Base-by-base conservation (phyloP, 2,888 invertebrate species). In the Noctua janthina region DNA sequence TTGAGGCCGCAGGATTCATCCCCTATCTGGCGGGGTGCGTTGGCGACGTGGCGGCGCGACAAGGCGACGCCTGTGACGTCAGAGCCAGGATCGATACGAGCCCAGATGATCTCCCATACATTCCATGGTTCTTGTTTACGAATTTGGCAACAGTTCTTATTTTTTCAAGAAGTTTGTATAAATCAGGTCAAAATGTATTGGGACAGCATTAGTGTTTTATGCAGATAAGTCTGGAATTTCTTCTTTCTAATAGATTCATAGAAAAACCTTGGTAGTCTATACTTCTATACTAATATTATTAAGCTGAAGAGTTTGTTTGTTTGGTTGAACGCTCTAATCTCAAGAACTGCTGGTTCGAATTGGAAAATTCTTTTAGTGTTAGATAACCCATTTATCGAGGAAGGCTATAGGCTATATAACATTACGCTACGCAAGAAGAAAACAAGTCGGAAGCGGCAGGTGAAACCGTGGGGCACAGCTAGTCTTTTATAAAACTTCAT, bases 31-130 rank as follows among this genome's bases (percentile, higher is more conserved):
- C 84, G 84, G 93, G 93, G 93, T 94, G 94, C 93, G 93, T 93
- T 91, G 95, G 95, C 95, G 96, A 90, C 96, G 88, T 69, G 70
- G 29, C 80, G 96, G 88, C 96, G 96, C 95, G 96, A 81, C 96
- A 13, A 10, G 7, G 10, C 73, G 96, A 92, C 95, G 96, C 95
- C 94, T 83, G 90, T 94, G 93, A 95, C 95, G 94, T 95, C 95
- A 95, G 90, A 70, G 71, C 77, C 79, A 43, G 89, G 91, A 94
- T 96, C 95, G 93, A 95, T 95, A 91, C 91, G 81, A 86, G 29
- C 87, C 89, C 94, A 94, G 93, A 95, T 95, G 94, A 94, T 92
- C 91, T 89, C 80, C 78, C 79, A 87, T 83, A 89, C 86, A 87
- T 87, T 81, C 75, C 71, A 51, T 66, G 43, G 7, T 82, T 77